These are phyloP conservation scores for Riparia riparia DNA, from an alignment of 2,113 vertebrate genomes.

Conservation along the genomic window DNA sequence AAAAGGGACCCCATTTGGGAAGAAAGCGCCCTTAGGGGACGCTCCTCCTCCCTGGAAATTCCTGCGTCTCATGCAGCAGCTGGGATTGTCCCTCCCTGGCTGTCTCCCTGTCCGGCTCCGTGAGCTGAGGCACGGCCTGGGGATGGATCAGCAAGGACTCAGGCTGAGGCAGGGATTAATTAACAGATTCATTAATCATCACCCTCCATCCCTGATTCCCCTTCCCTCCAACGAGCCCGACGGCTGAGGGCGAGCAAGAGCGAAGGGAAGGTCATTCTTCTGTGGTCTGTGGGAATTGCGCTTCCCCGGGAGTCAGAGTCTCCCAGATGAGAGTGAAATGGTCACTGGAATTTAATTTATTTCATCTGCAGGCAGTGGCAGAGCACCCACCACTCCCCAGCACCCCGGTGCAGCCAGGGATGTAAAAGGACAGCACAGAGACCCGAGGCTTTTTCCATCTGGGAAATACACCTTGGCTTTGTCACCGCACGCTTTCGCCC, in stretches of 20 bases:
- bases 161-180: background rate
- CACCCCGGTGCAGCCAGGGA: background rate
- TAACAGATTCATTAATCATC: background rate
- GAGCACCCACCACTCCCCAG: background rate
- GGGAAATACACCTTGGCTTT: background rate
- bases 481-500: background rate
- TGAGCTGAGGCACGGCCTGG: accelerated
- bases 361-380: background rate
- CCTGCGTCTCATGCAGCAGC: accelerated
- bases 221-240: accelerated
- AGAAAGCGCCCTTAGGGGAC: no score
- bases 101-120: accelerated
- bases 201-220: no score
- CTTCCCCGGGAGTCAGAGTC: background rate
- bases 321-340: background rate
- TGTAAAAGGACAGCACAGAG: no score
- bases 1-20: background rate
- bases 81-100: accelerated
- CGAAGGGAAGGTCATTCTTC: background rate
- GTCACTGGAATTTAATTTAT: background rate
- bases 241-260: background rate
- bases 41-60: background rate
- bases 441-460: background rate
- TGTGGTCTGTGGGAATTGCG: background rate
- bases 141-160: background rate